These are phyloP conservation scores for Menura novaehollandiae DNA, from an alignment of 2,113 vertebrate genomes.

Conservation along the genomic window DNA sequence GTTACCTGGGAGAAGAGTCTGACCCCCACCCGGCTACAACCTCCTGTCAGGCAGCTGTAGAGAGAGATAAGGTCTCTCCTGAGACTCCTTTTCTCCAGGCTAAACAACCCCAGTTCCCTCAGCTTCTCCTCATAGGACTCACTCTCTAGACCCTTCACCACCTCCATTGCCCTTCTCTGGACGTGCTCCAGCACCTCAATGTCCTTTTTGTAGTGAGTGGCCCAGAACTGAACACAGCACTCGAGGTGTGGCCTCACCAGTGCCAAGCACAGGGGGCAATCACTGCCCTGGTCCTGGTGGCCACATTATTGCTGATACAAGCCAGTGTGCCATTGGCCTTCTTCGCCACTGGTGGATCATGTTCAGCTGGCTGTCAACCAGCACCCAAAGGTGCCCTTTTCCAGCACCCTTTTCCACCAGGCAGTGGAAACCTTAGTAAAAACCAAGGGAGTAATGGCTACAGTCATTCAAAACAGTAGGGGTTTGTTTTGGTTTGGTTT, in stretches of 20 bases:
- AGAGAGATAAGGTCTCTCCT: not conserved
- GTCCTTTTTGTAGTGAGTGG: too few species aligned
- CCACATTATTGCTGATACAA: rapidly evolving
- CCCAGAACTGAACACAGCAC: not conserved
- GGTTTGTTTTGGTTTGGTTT: too few species aligned
- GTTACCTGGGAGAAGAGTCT: not conserved
- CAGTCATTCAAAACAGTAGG: not conserved
- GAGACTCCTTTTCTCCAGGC: not conserved
- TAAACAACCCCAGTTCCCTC: not conserved
- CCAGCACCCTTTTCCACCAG: not conserved
- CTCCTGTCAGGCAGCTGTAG: not conserved
- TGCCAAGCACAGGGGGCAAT: rapidly evolving
- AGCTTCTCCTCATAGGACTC: rapidly evolving
- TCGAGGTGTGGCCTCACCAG: rapidly evolving
- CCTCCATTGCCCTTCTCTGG: not conserved
- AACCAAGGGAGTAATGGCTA: not conserved
- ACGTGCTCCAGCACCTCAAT: rapidly evolving
- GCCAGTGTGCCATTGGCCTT: rapidly evolving
- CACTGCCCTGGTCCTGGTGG: rapidly evolving
- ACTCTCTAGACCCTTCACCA: not conserved
- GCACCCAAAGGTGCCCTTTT: rapidly evolving
- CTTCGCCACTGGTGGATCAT: not conserved
- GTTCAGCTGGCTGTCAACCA: rapidly evolving
- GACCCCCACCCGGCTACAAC: too few species aligned
- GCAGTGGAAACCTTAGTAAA: not conserved